Conservation (phyloP, 2,113 vertebrate genomes). For the Phaethon lepturus region DNA sequence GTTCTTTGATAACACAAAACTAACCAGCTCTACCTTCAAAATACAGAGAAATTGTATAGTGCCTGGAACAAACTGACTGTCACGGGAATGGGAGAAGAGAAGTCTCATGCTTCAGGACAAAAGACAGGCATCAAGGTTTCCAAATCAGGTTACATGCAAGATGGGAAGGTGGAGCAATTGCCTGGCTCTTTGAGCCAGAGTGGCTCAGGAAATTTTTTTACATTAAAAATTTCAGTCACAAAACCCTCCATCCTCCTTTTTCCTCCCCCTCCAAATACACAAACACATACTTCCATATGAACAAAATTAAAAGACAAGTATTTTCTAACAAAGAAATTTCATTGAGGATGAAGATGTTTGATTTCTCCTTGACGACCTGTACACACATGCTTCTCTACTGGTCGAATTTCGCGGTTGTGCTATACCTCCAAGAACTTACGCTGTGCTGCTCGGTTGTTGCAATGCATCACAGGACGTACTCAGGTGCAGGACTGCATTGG, state of each 20-base stretch:
- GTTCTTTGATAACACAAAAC: background rate
- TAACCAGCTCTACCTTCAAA: background rate
- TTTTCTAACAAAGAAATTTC: background rate
- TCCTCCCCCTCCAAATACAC: background rate
- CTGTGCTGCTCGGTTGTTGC: background rate
- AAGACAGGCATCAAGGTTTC: background rate
- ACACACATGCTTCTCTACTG: no score
- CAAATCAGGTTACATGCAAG: background rate
- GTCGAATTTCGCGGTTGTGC: background rate
- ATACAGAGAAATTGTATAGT: background rate
- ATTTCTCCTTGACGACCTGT: background rate
- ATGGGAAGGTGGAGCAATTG: background rate
- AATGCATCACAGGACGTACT: rapidly evolving
- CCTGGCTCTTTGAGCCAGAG: background rate
- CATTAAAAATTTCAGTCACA: background rate
- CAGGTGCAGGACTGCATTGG: background rate
- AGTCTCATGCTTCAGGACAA: background rate
- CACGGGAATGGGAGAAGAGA: background rate
- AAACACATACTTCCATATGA: background rate
- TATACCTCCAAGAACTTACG: background rate
- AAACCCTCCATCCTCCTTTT: background rate
- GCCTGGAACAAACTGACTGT: background rate
- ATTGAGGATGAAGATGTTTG: background rate
- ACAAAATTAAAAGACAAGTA: background rate
- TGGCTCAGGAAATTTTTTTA: background rate